Evolutionary conservation across 2,113 vertebrate species (phyloP), one percentile per base, ranked within the genome.

Genomic region (Dunckerocampus dactyliophorus): DNA sequence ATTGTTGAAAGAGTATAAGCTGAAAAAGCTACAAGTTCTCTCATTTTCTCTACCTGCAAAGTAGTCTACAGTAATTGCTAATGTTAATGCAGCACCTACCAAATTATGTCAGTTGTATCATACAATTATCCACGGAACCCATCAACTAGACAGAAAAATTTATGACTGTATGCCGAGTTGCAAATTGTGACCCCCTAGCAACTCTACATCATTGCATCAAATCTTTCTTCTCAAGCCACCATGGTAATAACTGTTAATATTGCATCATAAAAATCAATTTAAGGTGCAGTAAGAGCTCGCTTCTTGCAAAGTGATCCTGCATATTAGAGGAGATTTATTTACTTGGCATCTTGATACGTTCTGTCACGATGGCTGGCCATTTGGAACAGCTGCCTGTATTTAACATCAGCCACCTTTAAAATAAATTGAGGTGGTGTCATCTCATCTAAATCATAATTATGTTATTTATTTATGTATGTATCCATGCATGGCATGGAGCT

Each of bases 351-450:
- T 51, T 51, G 22, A 51, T 28, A 8, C 22, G 4, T 14, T 43
- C 39, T 51, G 22, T 51, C 49, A 51, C 24, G 8, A 16, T 24
- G 22, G 1, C 51, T 31, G 28, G 16, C 24, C 15, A 34, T 53
- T 53, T 53, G 51, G 24, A 53, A 31, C 51, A 31, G 51, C 51
- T 28, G 51, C 24, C 28, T 17, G 51, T n/a, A 34, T 53, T 53
- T 53, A 53, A 53, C 28, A 15, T 10, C 24, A 53, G 28, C 8
- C 51, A 53, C 51, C 51, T 53, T 53, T 16, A 34, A 17, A 53
- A 53, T 53, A 34, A 53, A 53, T 53, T 3, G 24, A 31, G 51
- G 16, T 11, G 14, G 6, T 28, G 51, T 53, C 51, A 31, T 53
- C 15, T 53, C 51, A 10, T 28, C 24, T 31, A 53, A 31, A 53